Base-by-base conservation (phyloP, 2,888 invertebrate genomes). In the Erannis defoliaria region DNA sequence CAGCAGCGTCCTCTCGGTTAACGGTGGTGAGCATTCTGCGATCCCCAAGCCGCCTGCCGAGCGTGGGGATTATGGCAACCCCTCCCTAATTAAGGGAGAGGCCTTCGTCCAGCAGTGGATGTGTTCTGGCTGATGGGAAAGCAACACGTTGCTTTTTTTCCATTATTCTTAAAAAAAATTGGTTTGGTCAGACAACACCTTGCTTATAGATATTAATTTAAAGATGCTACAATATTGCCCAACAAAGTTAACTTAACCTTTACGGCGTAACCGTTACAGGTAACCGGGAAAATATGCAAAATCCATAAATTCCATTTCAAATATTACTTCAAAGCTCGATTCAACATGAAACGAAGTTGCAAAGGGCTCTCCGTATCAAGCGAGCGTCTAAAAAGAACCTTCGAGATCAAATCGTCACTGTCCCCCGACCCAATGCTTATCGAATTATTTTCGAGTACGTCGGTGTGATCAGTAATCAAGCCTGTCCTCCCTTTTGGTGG, bases 391-490 rank as follows among this genome's bases (percentile, higher is more conserved):
- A 51, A 50, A 54, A 43, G 23, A 56, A 51, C 49, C 45, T 55
- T 18, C 33, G 38, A 64, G 58, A 65, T 64, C 42, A 37, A 60
- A 67, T 63, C 62, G 49, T 21, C 26, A 33, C 40, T 54, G 58
- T 45, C 48, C 59, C 49, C 55, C 53, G 65, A 50, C 49, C 55
- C 51, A 43, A 33, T 21, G 40, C 37, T 53, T 50, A 64, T 56
- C 60, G 60, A 64, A 64, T 70, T 68, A 70, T 68, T 61, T 65
- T 21, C 57, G 65, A 64, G 70, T 59, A 62, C 66, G 66, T 50
- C 61, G 55, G 63, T 69, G 66, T 75, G 69, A 75, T 75, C 77
- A 70, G 74, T 79, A 76, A 78, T 80, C 77, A 74, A 75, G 67
- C 68, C 67, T 65, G 66, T 62, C 71, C 66, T 68, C 62, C 49